Base-by-base conservation (phyloP, 2,113 vertebrate species). In the Phyllostomus discolor region DNA sequence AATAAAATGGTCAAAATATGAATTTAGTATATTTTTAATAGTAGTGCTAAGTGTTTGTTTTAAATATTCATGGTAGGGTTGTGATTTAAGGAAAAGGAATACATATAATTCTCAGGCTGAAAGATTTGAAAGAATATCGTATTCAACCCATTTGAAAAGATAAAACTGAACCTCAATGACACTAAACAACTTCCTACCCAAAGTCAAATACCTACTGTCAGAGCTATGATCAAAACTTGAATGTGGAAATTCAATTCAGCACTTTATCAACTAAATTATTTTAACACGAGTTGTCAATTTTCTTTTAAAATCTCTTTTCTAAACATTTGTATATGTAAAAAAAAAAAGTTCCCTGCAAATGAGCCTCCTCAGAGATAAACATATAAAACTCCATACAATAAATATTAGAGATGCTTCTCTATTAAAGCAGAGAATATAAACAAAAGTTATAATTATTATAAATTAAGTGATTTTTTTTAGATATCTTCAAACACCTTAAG, bases 21-120 rank as follows among this genome's bases (percentile, higher is more conserved):
- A 95, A 87, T 75, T 95, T 66, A 76, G 80, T 92, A 17, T 64
- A 90, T 88, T 94, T 90, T 84, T 84, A 94, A 92, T 16, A 83
- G 14, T 0, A 92, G 31, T 35, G 38, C 7, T 85, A 8, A 83
- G 3, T 19, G 38, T 19, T 48, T 48, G 50, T 31, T 50, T 31
- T 83, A 90, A 84, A 84, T 70, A 78, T 5, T 92, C 80, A 86
- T 93, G 20, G 80, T 57, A 81, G 33, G 22, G 72, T 17, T 81
- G 7, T 91, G 73, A 86, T 79, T 93, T 84, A 78, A 87, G 83
- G 43, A 33, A 10, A 73, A 15, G 10, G 28, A 95, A 75, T n/a
- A 83, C 22, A 62, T 38, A 93, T 0, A 86, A 38, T 76, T 90
- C 41, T 62, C 22, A 90, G 46, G 54, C 12, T 62, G n/a, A 28